Evolutionary conservation across 2,888 invertebrate species (phyloP), one percentile per base, ranked within the genome.

Genomic region (Trissonchulus sp.): DNA sequence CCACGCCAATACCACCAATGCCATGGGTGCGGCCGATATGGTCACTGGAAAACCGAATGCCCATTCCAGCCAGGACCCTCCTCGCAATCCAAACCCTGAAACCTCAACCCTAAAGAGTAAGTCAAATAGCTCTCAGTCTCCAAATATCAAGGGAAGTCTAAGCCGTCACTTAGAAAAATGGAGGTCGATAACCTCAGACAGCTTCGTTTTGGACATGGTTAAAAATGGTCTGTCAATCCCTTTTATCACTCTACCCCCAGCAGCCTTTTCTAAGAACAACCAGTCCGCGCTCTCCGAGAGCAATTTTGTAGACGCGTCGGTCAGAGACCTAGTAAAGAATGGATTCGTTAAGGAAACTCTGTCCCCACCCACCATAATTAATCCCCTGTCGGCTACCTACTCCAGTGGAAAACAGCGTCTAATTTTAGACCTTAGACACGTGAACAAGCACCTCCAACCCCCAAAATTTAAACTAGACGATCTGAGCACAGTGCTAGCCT

Each of bases 391-490:
- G 8, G 65, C 30, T 65, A 8, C 8, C 8, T 34, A 18, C 15
- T 34, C 65, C 34, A 31, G 31, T 28, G 30, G 30, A 15, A 65
- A 65, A 65, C 15, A 65, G 15, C 3, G 65, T 8, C n/a, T 65
- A 15, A 65, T 65, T 65, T 28, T 65, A 18, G 65, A 65, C 34
- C 30, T 65, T 15, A 28, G 65, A 31, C n/a, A 65, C 34, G 8
- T 65, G 15, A 65, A 65, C 34, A 34, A 28, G 3, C 34, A 31
- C n/a, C 3, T 28, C 30, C 3, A 65, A 18, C 34, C 31, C 65
- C 65, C 65, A 18, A 65, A 65, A 65, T 28, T 65, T 28, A 28
- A 34, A 28, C 34, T 65, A 8, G 65, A 65, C 65, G 65, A 65
- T 28, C 15, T 65, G 30, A 65, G n/a, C 3, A 18, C 30, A 28